Base-by-base conservation (phyloP, 2,113 vertebrate genomes). In the Dasyprocta punctata region DNA sequence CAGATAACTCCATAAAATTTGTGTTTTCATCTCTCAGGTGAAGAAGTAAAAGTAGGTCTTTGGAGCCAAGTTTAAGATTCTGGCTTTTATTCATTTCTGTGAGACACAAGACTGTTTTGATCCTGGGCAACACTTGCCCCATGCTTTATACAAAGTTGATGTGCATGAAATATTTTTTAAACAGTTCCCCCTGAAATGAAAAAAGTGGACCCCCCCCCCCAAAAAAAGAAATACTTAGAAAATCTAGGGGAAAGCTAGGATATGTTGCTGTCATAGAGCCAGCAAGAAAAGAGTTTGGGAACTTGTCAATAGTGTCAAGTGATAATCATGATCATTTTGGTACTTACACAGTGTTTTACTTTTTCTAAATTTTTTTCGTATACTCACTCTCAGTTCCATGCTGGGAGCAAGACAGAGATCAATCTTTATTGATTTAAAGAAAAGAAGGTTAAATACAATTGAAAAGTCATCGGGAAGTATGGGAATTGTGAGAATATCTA, bases 311-410 rank as follows among this genome's bases (percentile, higher is more conserved):
- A 58, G 1, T 41, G 9, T 4, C 78, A 89, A 87, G 52, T 24
- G 38, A 67, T n/a, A 83, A n/a, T 28, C 11, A 61, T 38, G 47
- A n/a, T 58, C 14, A 90, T 80, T 94, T 92, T 73, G 56, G 49
- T 17, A 56, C 13, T 89, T 80, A 30, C 0, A 80, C 30, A 71
- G 44, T 82, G 54, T 78, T 88, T 63, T 58, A 73, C 1, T 67
- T 41, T 91, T 92, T 69, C 26, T 28, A 87, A 84, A 11, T 92
- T 30, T 41, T 95, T 85, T 95, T 92, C 41, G 49, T 65, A 58
- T 26, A 60, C 38, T 83, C n/a, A 90, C 10, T 91, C 52, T 44
- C 5, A 94, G 56, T 4, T 47, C 58, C 58, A 13, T 86, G 12
- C n/a, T 83, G 17, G 10, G 56, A 44, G 13, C 17, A 96, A 52